These are phyloP conservation scores for Epinephelus lanceolatus DNA, from an alignment of 2,113 vertebrate species.

Conservation along the genomic window DNA sequence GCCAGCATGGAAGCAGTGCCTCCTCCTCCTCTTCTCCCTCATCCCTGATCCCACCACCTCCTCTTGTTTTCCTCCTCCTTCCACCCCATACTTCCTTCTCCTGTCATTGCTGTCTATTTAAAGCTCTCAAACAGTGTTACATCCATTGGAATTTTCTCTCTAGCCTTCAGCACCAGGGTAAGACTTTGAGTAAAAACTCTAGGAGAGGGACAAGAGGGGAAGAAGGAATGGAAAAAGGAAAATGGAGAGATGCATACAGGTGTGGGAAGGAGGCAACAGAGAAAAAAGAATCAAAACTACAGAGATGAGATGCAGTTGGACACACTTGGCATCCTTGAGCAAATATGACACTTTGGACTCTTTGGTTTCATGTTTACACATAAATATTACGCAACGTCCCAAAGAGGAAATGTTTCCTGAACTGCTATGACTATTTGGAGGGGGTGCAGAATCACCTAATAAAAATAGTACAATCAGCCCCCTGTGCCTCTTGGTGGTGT, in stretches of 20 bases:
- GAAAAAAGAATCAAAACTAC: not conserved
- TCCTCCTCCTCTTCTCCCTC: not conserved
- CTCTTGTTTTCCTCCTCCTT: not conserved
- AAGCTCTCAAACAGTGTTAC: conserved; percentile 45
- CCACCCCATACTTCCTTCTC: not conserved
- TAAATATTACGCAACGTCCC: not conserved
- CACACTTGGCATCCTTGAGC: not conserved
- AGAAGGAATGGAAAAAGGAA: not conserved
- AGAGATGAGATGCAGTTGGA: not conserved
- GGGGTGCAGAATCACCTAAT: not conserved
- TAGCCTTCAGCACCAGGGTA: not conserved
- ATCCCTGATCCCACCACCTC: not conserved
- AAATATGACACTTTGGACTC: too few relatives aligned
- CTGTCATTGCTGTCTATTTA: conserved; percentile 53
- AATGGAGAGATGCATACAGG: not conserved
- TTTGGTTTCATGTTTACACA: not conserved
- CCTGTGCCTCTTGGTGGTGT: not conserved
- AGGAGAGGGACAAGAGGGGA: not conserved
- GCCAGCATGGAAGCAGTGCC: not conserved
- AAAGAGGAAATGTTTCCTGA: not conserved
- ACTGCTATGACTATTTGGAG: not conserved
- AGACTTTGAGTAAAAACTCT: not conserved
- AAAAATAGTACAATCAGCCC: not conserved
- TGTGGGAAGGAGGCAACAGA: not conserved
- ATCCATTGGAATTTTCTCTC: conserved; percentile 16